A percentile compares a stretch with the other conserved stretches of the same genome.
Evolutionary conservation across 1,140 invertebrate species (phyloP).

Genomic region (Thaumetopoea pityocampa): DNA sequence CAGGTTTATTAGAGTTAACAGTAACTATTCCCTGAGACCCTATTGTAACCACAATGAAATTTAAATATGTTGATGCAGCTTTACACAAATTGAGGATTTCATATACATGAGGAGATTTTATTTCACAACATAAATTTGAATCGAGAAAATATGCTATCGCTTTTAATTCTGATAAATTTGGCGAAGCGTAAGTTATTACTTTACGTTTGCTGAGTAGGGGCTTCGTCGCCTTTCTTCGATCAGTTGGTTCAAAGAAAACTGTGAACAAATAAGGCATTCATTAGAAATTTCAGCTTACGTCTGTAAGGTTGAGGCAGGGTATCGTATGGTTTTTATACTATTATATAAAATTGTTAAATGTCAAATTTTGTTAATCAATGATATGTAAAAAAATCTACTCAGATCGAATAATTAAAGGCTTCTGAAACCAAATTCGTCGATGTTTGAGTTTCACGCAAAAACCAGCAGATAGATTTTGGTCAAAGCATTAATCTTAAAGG

Average conservation of each 20-base stretch:
- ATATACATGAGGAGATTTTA: slow-evolving; percentile 26
- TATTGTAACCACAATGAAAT: slow-evolving; percentile 74
- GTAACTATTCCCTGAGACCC: slow-evolving; percentile 75
- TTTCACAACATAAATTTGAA: slow-evolving; percentile 20
- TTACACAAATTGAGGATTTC: slow-evolving; percentile 61
- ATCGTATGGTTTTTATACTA: no score
- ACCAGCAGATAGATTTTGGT: no score
- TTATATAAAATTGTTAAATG: no score
- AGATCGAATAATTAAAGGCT: no score
- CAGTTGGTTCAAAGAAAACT: slow-evolving; percentile 68
- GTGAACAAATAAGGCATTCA: slow-evolving; percentile 37
- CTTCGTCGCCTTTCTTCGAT: slow-evolving; percentile 57
- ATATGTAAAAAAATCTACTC: no score
- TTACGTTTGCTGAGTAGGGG: slow-evolving; percentile 22
- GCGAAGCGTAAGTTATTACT: slow-evolving; percentile 80
- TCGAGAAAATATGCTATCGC: slow-evolving; percentile 68
- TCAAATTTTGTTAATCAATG: no score
- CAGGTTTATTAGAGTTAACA: slow-evolving; percentile 34
- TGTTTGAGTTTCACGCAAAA: no score
- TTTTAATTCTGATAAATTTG: slow-evolving; percentile 83
- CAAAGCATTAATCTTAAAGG: no score
- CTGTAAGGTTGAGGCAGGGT: no score
- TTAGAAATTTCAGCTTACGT: no score
- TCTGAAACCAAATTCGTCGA: no score
- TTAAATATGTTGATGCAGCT: slow-evolving; percentile 38